Conservation (phyloP, 2,113 vertebrate genomes). For the Ammospiza nelsoni region DNA sequence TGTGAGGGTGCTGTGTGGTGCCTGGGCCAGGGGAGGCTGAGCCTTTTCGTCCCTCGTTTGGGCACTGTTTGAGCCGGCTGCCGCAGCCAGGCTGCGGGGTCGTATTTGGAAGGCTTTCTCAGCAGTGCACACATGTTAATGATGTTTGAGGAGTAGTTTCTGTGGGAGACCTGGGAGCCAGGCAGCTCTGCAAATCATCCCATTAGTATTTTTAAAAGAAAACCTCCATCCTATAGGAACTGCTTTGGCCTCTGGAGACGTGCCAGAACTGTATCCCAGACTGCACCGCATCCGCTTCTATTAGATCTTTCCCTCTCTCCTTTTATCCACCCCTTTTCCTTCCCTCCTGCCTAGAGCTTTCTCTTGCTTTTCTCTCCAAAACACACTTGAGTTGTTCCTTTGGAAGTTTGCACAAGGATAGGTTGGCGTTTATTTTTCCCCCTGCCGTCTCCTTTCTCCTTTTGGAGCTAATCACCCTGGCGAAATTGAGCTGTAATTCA, state of each 20-base stretch:
- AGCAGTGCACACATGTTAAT: constrained; percentile 24
- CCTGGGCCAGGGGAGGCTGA: background rate
- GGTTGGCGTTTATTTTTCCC: background rate
- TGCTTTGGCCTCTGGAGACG: background rate
- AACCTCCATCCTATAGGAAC: constrained; percentile 29
- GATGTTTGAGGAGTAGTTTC: constrained; percentile 34
- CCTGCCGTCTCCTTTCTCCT: background rate
- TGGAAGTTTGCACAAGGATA: constrained; percentile 14
- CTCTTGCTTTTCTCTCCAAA: constrained; percentile 1
- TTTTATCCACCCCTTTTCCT: constrained; percentile 10
- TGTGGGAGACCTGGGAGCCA: constrained; percentile 21
- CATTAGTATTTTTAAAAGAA: constrained; percentile 52
- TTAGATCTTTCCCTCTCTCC: constrained; percentile 17
- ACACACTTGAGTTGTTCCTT: background rate
- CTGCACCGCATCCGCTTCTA: background rate
- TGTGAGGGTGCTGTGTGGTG: background rate
- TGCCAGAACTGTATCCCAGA: background rate
- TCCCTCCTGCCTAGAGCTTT: constrained; percentile 17
- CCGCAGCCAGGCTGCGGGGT: background rate
- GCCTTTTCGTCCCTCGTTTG: background rate
- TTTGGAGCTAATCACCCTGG: constrained; percentile 35
- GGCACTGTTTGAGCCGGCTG: background rate
- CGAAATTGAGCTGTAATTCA: constrained; percentile 60
- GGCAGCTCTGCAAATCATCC: constrained; percentile 32
- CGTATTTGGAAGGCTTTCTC: background rate